phyloP scores from a whole-genome alignment of 1,140 invertebrate species.

The Lethocerus indicus region DNA sequence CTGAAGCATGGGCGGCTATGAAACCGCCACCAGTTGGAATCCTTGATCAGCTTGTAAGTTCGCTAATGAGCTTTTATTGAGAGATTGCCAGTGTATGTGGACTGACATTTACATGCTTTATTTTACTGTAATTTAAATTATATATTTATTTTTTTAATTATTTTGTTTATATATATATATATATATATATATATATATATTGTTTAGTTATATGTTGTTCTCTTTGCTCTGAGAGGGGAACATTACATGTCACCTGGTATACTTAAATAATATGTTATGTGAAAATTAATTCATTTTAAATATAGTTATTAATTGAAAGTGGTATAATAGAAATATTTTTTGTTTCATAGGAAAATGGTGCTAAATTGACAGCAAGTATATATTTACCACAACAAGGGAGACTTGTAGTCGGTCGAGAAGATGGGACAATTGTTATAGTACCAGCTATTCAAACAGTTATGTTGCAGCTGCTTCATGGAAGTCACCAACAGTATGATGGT shows the following conservation, averaged over 20 bases:
- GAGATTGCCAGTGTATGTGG: neutral
- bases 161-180: neutral
- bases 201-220: no score
- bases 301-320: no score
- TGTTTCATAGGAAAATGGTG: conserved; percentile 25
- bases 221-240: no score
- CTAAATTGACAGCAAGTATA: conserved; percentile 78
- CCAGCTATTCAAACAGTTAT: conserved; percentile 91
- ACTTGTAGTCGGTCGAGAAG: conserved; percentile 83
- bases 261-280: no score
- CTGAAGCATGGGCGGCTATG: conserved; percentile 71
- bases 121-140: neutral
- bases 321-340: no score
- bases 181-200: no score
- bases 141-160: conserved; percentile 18
- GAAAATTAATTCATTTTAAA: no score
- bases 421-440: conserved; percentile 93
- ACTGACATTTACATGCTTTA: neutral
- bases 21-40: conserved; percentile 76
- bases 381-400: conserved; percentile 85
- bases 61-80: neutral
- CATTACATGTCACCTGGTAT: no score
- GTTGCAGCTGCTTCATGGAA: conserved; percentile 79
- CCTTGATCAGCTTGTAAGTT: conserved; percentile 64
- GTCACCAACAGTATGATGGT: conserved; percentile 76